Evolutionary conservation across 2,888 invertebrate species (phyloP).

Genomic region (Meandrusa payeni): DNA sequence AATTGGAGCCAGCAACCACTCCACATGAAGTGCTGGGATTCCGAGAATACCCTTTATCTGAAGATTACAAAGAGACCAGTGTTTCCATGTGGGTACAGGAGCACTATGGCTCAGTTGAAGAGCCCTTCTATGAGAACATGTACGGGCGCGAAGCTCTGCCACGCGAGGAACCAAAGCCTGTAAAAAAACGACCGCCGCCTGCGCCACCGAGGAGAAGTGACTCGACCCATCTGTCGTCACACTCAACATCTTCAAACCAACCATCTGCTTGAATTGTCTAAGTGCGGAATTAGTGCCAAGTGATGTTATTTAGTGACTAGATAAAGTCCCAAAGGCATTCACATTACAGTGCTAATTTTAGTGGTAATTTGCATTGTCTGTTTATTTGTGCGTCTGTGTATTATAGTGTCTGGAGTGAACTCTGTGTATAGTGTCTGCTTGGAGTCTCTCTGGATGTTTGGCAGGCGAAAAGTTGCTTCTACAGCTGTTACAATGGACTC

Average conservation of each 20-base stretch:
- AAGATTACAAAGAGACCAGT: slow-evolving; percentile 89
- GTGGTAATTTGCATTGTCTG: slow-evolving; percentile 15
- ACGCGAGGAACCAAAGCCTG: slow-evolving; percentile 58
- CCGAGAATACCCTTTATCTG: slow-evolving; percentile 87
- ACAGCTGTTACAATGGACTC: not conserved
- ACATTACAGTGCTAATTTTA: slow-evolving; percentile 8
- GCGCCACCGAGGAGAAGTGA: slow-evolving; percentile 95
- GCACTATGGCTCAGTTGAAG: slow-evolving; percentile 84
- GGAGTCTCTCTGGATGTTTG: no score
- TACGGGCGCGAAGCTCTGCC: slow-evolving; percentile 45
- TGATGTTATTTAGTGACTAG: slow-evolving; percentile 21
- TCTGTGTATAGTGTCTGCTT: no score
- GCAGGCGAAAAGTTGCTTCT: no score
- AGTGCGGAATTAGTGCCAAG: not conserved
- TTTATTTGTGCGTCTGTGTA: slow-evolving; percentile 14
- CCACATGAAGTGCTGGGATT: slow-evolving; percentile 96
- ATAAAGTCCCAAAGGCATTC: slow-evolving; percentile 11
- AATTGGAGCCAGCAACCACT: slow-evolving; percentile 91
- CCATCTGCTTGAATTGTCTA: slow-evolving; percentile 48
- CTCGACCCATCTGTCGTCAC: slow-evolving; percentile 88
- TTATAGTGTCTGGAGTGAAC: not conserved
- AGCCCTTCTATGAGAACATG: slow-evolving; percentile 88
- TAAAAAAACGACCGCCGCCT: slow-evolving; percentile 90
- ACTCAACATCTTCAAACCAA: slow-evolving; percentile 45
- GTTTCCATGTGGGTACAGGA: slow-evolving; percentile 95